phyloP scores from a whole-genome alignment of 2,113 vertebrate species.

The Cebidichthys violaceus region DNA sequence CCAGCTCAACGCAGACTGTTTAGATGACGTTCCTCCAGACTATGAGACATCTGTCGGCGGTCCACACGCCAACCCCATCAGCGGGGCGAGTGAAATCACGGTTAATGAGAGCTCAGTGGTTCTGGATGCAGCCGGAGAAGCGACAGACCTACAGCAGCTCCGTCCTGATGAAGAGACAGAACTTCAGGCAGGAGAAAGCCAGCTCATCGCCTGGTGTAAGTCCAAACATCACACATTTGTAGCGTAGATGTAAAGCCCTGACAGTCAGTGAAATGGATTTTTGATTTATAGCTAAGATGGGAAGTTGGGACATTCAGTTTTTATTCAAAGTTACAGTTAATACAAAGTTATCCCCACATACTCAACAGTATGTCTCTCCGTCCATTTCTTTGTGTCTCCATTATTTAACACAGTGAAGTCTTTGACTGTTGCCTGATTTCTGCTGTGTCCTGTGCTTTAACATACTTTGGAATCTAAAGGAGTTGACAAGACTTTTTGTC shows the following conservation, averaged over 20 bases:
- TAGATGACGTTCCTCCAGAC: conserved; percentile 91
- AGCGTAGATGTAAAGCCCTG: neutral
- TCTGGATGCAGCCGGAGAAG: conserved; percentile 86
- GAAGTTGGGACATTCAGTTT: neutral
- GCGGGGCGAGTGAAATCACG: conserved; percentile 90
- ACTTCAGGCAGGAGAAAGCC: conserved; percentile 83
- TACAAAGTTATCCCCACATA: neutral
- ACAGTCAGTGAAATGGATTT: neutral
- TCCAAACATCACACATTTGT: conserved; percentile 45
- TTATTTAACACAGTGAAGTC: neutral
- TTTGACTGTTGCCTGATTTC: conserved; percentile 2
- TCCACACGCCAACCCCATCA: conserved; percentile 89
- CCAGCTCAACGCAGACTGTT: conserved; percentile 92
- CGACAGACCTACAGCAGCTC: conserved; percentile 85
- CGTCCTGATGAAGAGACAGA: conserved; percentile 84
- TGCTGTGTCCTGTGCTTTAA: neutral
- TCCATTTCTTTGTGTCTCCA: neutral
- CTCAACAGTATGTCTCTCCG: neutral
- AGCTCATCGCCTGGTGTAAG: conserved; percentile 90
- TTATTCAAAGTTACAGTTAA: neutral
- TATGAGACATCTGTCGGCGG: conserved; percentile 90
- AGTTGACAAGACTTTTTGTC: neutral
- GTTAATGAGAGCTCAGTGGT: conserved; percentile 92
- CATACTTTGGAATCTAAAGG: neutral
- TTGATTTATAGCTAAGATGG: neutral